phyloP scores from a whole-genome alignment of 1,140 invertebrate genomes.

The Homalodisca vitripennis region DNA sequence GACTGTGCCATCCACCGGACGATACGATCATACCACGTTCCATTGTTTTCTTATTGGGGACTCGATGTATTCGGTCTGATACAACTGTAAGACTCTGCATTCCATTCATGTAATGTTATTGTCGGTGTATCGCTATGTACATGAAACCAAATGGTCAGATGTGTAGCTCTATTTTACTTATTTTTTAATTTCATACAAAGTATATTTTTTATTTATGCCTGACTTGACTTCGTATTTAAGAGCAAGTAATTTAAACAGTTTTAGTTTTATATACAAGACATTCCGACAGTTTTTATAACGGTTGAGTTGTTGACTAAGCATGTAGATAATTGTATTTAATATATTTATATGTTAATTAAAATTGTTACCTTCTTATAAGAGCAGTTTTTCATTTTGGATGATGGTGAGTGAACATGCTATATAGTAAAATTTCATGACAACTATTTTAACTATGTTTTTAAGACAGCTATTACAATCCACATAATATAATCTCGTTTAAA shows the following conservation, averaged over 20 bases:
- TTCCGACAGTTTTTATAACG: background rate
- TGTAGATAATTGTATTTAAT: background rate
- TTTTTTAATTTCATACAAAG: background rate
- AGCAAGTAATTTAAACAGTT: background rate
- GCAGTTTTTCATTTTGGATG: background rate
- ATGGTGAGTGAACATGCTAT: background rate
- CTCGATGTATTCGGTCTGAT: no score
- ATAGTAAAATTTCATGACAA: background rate
- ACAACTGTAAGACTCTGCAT: constrained; percentile 4
- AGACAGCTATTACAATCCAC: no score
- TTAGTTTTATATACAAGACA: background rate
- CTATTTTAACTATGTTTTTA: background rate
- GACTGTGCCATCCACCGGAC: background rate
- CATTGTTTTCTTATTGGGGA: no score
- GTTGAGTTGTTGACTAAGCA: background rate
- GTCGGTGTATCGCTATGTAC: constrained; percentile 3
- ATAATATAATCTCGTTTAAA: no score
- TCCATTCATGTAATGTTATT: constrained; percentile 6
- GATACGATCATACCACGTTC: no score
- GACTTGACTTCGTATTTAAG: background rate
- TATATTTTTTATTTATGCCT: background rate
- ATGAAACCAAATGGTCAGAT: constrained; percentile 15
- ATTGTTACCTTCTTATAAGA: background rate
- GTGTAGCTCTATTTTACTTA: background rate
- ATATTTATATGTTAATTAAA: background rate